Percentiles rank a stretch among this genome's conserved stretches.
Evolutionary conservation across 2,113 vertebrate species (phyloP).

Genomic region (Neofelis nebulosa): DNA sequence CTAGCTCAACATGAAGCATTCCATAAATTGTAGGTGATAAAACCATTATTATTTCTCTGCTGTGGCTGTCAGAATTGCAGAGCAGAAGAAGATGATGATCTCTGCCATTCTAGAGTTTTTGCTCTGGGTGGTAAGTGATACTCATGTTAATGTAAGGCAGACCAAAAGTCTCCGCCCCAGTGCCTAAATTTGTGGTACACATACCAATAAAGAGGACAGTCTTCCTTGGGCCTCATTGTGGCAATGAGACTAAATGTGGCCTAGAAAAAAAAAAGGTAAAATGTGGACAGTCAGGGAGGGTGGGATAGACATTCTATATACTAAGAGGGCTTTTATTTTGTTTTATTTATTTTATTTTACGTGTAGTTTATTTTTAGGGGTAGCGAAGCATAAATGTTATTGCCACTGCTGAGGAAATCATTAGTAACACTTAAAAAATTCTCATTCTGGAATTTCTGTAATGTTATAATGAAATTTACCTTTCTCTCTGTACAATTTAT

Average conservation of each 20-base stretch:
- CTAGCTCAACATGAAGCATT: background rate
- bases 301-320: background rate
- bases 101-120: background rate
- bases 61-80: background rate
- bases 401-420: slow-evolving; percentile 11
- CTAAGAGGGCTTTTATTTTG: background rate
- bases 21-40: background rate
- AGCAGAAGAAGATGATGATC: background rate
- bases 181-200: background rate
- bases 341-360: slow-evolving; percentile 26
- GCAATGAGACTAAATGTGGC: slow-evolving; percentile 8
- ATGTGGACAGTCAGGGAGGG: background rate
- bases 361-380: slow-evolving; percentile 38
- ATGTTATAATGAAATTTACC: background rate
- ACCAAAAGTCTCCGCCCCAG: background rate
- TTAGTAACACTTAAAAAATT: slow-evolving; percentile 36
- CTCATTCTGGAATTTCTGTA: slow-evolving; percentile 28
- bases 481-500: background rate
- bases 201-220: background rate
- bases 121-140: background rate
- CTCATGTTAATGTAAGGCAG: background rate
- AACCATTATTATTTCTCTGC: background rate
- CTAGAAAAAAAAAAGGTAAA: background rate
- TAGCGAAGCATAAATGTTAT: slow-evolving; percentile 20
- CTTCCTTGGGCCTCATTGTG: background rate